Evolutionary conservation across 2,797 vertebrate genomes (phyloP).

Genomic region (Pangasius sanitwongsei): DNA sequence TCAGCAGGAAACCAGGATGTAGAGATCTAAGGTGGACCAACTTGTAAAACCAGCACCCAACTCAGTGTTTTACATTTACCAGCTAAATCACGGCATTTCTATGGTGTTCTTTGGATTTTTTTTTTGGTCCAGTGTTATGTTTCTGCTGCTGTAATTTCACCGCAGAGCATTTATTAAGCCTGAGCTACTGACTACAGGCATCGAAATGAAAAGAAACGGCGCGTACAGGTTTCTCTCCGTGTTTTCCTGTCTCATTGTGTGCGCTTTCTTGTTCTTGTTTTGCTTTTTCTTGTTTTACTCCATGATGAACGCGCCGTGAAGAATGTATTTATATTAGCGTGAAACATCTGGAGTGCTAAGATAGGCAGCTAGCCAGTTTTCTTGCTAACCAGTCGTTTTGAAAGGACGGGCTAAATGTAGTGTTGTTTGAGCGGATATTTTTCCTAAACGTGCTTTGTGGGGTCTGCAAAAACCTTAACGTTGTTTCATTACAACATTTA

Average conservation of each 20-base stretch:
- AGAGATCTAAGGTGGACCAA: not conserved
- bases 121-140: not conserved
- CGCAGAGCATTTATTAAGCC: not conserved
- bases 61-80: not conserved
- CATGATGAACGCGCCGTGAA: constrained; percentile 66
- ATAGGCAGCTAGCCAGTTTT: not conserved
- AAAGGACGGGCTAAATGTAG: not conserved
- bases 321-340: not conserved
- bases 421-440: not conserved
- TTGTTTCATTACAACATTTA: not conserved
- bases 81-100: not conserved
- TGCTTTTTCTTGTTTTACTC: constrained; percentile 77
- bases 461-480: not conserved
- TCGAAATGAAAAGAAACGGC: constrained; percentile 75
- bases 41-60: not conserved
- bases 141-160: not conserved
- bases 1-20: not conserved
- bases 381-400: not conserved
- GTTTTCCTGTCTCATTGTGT: constrained; percentile 74
- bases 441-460: not conserved
- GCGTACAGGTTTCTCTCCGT: constrained; percentile 76
- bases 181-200: not conserved
- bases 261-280: constrained; percentile 70
- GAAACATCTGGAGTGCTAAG: not conserved
- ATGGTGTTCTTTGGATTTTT: not conserved